Percentiles rank a stretch among this genome's conserved stretches.
Conservation (phyloP, 2,888 invertebrate species). For the Drosophila mulleri region DNA sequence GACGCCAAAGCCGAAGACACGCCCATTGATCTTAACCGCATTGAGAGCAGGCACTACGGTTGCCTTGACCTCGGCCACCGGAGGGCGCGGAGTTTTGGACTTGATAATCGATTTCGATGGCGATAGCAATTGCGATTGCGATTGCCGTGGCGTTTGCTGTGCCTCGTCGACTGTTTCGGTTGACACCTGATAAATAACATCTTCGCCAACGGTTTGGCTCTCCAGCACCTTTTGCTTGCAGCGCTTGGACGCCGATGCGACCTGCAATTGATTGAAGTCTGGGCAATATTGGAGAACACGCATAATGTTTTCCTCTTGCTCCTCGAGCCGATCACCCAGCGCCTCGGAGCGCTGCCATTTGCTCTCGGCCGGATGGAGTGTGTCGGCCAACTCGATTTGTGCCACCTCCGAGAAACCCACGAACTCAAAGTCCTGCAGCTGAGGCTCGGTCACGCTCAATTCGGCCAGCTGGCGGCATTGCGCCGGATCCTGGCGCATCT, state of each 20-base stretch:
- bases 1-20: slow-evolving; percentile 21
- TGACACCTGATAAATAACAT: slow-evolving; percentile 7
- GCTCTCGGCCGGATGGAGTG: neutral
- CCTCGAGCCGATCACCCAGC: slow-evolving; percentile 48
- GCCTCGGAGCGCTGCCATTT: slow-evolving; percentile 64
- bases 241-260: slow-evolving; percentile 32
- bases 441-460: slow-evolving; percentile 30
- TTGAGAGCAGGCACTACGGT: slow-evolving; percentile 15
- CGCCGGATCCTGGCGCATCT: slow-evolving; percentile 24
- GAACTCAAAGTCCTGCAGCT: slow-evolving; percentile 40
- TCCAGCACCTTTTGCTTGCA: neutral
- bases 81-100: neutral
- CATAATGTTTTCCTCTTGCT: slow-evolving; percentile 48
- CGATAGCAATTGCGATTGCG: neutral
- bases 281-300: slow-evolving; percentile 68
- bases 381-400: slow-evolving; percentile 37
- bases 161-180: neutral
- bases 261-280: slow-evolving; percentile 60
- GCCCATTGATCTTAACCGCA: slow-evolving; percentile 69
- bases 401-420: slow-evolving; percentile 49
- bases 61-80: neutral
- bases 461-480: slow-evolving; percentile 40
- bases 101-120: neutral
- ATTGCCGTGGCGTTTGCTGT: fast-evolving
- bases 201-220: slow-evolving; percentile 21